These are phyloP conservation scores for Octopus sinensis DNA, from an alignment of 1,140 invertebrate genomes.

Conservation along the genomic window DNA sequence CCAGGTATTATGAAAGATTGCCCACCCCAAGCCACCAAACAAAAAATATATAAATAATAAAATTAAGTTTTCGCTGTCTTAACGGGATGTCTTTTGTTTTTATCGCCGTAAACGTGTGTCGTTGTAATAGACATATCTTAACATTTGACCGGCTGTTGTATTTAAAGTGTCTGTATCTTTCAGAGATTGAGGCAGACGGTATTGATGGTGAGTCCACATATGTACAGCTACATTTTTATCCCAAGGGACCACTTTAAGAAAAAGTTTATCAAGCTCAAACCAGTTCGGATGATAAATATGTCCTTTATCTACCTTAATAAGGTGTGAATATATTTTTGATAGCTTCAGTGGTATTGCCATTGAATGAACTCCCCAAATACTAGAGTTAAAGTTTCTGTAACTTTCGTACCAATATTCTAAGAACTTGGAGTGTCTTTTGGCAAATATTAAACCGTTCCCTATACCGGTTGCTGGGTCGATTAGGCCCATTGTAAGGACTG, in stretches of 20 bases:
- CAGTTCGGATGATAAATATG: conserved; percentile 1
- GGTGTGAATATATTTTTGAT: not conserved
- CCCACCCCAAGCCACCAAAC: too few species aligned
- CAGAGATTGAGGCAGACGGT: not conserved
- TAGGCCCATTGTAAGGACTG: not conserved
- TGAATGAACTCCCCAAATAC: not conserved
- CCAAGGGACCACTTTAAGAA: not conserved
- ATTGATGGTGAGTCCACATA: not conserved
- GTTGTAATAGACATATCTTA: not conserved
- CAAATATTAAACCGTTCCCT: not conserved
- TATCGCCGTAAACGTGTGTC: too few species aligned
- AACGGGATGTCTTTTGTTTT: too few species aligned
- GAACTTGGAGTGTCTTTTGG: not conserved
- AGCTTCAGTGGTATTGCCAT: not conserved
- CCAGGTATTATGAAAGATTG: too few species aligned
- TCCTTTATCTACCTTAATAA: not conserved
- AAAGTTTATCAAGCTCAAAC: conserved; percentile 1
- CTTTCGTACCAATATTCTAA: conserved; percentile 10
- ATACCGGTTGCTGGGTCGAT: not conserved
- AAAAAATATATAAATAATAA: too few species aligned
- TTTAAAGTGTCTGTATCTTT: not conserved
- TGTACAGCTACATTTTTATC: conserved; percentile 1
- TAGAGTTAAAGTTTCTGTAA: not conserved
- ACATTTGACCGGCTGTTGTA: not conserved
- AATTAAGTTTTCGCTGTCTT: too few species aligned